A percentile compares a stretch with the other conserved stretches of the same genome.
These are phyloP conservation scores for Xanthorhoe designata DNA, from an alignment of 2,888 invertebrate genomes.

Conservation along the genomic window DNA sequence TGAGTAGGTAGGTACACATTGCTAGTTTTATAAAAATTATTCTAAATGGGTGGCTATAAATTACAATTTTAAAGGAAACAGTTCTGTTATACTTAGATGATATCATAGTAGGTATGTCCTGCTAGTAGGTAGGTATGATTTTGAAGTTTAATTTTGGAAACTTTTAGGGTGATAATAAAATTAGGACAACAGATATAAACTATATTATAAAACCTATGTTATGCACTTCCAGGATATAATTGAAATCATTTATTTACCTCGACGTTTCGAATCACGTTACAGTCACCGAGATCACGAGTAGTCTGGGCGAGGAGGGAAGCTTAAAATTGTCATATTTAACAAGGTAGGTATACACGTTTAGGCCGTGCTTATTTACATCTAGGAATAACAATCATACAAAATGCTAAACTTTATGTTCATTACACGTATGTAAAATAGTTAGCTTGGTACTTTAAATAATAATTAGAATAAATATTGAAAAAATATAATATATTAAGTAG, in stretches of 20 bases:
- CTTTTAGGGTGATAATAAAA: neutral
- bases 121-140: neutral
- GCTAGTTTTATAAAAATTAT: slow-evolving; percentile 51
- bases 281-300: no score
- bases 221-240: neutral
- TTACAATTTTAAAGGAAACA: slow-evolving; percentile 8
- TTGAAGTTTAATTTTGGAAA: neutral
- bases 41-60: slow-evolving; percentile 20
- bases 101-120: neutral
- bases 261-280: no score
- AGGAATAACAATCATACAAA: slow-evolving; percentile 8
- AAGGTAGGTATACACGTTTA: slow-evolving; percentile 6
- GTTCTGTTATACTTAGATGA: slow-evolving; percentile 2
- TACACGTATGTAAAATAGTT: neutral
- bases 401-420: neutral
- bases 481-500: neutral
- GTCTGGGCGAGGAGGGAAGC: no score
- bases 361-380: slow-evolving; percentile 14
- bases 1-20: slow-evolving; percentile 66
- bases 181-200: neutral
- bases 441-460: neutral
- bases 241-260: no score
- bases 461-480: neutral
- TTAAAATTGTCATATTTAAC: no score
- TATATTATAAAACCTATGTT: neutral